Evolutionary conservation across 2,797 vertebrate genomes (phyloP).

Genomic region (Muscicapa comitata): DNA sequence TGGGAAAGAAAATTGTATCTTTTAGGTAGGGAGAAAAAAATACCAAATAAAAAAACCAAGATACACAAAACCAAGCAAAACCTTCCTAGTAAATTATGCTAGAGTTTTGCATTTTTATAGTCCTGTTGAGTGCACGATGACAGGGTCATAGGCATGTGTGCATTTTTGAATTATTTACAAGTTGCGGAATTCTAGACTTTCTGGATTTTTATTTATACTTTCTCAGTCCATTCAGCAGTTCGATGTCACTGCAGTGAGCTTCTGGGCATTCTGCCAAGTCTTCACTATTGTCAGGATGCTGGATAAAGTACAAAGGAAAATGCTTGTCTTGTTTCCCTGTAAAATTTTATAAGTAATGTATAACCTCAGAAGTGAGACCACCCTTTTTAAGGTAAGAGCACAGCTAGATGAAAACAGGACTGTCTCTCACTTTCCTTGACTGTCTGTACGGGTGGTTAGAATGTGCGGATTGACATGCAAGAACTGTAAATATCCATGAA

Average conservation of each 20-base stretch:
- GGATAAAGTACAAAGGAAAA: slow-evolving; percentile 27
- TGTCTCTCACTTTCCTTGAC: background rate
- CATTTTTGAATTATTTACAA: background rate
- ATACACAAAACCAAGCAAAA: background rate
- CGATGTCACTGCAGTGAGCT: slow-evolving; percentile 16
- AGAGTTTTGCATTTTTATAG: background rate
- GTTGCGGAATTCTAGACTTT: background rate
- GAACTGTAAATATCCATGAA: background rate
- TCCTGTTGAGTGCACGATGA: background rate
- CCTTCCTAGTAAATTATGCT: background rate
- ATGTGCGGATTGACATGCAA: background rate
- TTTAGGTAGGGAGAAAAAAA: background rate
- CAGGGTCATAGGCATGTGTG: background rate
- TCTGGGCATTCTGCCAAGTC: slow-evolving; percentile 42
- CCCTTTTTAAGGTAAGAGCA: background rate
- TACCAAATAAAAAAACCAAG: fast-evolving
- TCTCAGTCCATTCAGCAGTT: background rate
- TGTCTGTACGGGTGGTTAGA: background rate
- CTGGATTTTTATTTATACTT: slow-evolving; percentile 10
- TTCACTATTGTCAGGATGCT: slow-evolving; percentile 26
- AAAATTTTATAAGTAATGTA: background rate
- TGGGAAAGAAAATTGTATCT: background rate
- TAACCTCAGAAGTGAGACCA: background rate
- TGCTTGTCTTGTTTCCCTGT: background rate
- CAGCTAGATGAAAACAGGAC: background rate